Evolutionary conservation across 2,888 invertebrate genomes (phyloP).

Genomic region (Ichneumoninae sp.): DNA sequence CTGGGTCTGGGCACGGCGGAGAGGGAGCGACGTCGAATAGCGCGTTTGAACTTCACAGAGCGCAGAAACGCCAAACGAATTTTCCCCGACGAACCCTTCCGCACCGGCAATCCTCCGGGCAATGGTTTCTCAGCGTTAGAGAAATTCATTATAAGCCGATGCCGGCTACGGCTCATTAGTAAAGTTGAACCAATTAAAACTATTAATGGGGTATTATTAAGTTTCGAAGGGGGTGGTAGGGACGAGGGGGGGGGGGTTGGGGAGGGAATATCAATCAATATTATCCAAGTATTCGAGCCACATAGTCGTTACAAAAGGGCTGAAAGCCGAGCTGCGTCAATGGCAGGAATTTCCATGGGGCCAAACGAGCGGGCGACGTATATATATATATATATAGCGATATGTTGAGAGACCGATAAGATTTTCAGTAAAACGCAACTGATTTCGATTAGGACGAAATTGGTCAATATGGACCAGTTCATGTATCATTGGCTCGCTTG

Average conservation of each 20-base stretch:
- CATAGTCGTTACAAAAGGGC: not conserved
- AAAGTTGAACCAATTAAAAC: slow-evolving; percentile 53
- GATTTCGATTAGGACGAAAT: not conserved
- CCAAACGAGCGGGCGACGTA: not conserved
- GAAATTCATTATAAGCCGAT: slow-evolving; percentile 23
- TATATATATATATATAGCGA: not conserved
- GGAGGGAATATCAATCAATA: slow-evolving; percentile 12
- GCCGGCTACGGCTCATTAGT: slow-evolving; percentile 29
- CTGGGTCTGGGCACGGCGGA: not conserved
- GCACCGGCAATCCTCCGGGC: slow-evolving; percentile 21
- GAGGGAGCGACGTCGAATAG: not conserved
- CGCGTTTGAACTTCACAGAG: slow-evolving; percentile 21
- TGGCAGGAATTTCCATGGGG: not conserved
- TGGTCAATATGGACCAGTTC: too few relatives aligned
- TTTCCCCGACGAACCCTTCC: slow-evolving; percentile 16
- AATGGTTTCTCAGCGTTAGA: not conserved
- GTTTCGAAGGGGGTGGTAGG: not conserved
- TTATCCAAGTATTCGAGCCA: not conserved
- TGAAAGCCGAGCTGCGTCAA: not conserved
- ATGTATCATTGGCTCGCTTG: not conserved
- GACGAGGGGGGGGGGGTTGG: too few relatives aligned
- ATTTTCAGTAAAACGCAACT: not conserved
- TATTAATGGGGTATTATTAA: slow-evolving; percentile 45
- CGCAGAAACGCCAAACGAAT: slow-evolving; percentile 31
- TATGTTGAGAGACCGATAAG: not conserved